Evolutionary conservation across 2,888 invertebrate genomes (phyloP).

Genomic region (Cephus pygmeus): DNA sequence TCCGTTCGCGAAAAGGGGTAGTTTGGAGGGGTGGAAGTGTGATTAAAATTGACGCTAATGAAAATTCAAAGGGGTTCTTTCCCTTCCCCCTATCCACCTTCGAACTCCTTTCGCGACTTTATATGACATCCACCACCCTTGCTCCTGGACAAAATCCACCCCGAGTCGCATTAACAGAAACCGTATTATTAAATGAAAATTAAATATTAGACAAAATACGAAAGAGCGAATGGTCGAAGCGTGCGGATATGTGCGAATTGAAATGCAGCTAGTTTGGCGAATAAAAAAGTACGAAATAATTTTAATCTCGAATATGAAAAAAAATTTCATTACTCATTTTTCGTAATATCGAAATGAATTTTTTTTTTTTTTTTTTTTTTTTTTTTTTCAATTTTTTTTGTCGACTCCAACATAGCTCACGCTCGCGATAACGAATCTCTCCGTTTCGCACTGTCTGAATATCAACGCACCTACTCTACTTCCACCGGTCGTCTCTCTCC

Average conservation of each 20-base stretch:
- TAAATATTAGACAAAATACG: neutral
- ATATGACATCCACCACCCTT: neutral
- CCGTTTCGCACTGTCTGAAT: neutral
- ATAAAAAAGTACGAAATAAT: neutral
- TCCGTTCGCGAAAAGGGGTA: too few relatives aligned
- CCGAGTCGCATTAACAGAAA: neutral
- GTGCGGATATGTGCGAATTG: neutral
- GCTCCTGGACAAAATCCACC: too few relatives aligned
- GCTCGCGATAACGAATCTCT: neutral
- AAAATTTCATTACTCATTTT: too few relatives aligned
- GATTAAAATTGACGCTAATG: constrained; percentile 2
- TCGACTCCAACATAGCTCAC: neutral
- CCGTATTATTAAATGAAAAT: neutral
- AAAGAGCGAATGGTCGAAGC: neutral
- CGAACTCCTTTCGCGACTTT: neutral
- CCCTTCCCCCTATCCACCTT: neutral
- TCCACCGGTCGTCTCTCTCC: neutral
- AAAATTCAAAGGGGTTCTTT: neutral
- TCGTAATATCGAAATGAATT: too few relatives aligned
- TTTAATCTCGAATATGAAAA: too few relatives aligned
- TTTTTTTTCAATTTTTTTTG: neutral
- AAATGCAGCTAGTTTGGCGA: neutral
- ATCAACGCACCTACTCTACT: neutral
- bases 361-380: neutral
- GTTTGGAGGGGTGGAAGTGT: neutral